Conservation (phyloP, 2,797 vertebrate genomes). For the Anabas testudineus region DNA sequence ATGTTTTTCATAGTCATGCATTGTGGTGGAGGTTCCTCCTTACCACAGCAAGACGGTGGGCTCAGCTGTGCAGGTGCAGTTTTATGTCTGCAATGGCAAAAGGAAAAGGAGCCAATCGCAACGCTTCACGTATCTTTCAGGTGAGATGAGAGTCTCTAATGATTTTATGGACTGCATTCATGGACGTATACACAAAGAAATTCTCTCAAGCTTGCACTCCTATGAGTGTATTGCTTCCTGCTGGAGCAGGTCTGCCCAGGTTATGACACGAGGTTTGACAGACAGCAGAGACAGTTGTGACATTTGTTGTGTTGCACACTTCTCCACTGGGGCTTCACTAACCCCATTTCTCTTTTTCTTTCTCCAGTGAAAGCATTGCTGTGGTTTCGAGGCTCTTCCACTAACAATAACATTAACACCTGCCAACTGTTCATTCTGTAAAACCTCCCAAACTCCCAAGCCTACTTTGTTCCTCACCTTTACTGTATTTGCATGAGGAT, state of each 20-base stretch:
- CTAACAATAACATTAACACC: slow-evolving; percentile 75
- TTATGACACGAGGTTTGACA: slow-evolving; percentile 34
- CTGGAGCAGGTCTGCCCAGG: slow-evolving; percentile 18
- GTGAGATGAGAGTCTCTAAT: slow-evolving; percentile 74
- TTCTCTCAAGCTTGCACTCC: slow-evolving; percentile 17
- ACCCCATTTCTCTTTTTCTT: slow-evolving; percentile 60
- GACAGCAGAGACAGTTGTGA: slow-evolving; percentile 49
- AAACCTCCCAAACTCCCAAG: slow-evolving; percentile 30
- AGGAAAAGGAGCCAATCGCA: slow-evolving; percentile 99
- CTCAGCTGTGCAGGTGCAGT: slow-evolving; percentile 95
- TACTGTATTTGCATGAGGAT: slow-evolving; percentile 52
- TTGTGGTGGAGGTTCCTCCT: slow-evolving; percentile 95
- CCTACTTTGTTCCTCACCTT: slow-evolving; percentile 28
- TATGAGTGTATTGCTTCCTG: slow-evolving; percentile 21
- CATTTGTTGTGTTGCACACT: slow-evolving; percentile 32
- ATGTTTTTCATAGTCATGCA: slow-evolving; percentile 85
- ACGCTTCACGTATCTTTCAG: slow-evolving; percentile 97
- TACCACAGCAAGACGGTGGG: slow-evolving; percentile 96
- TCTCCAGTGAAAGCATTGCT: slow-evolving; percentile 70
- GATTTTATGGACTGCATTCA: neutral
- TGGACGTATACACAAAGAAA: slow-evolving; percentile 6
- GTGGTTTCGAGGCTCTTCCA: slow-evolving; percentile 76
- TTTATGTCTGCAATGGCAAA: slow-evolving; percentile 98
- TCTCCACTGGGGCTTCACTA: slow-evolving; percentile 54
- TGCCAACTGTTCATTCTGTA: slow-evolving; percentile 74